Base-by-base conservation (phyloP, 2,888 invertebrate genomes). In the Xanthorhoe designata region DNA sequence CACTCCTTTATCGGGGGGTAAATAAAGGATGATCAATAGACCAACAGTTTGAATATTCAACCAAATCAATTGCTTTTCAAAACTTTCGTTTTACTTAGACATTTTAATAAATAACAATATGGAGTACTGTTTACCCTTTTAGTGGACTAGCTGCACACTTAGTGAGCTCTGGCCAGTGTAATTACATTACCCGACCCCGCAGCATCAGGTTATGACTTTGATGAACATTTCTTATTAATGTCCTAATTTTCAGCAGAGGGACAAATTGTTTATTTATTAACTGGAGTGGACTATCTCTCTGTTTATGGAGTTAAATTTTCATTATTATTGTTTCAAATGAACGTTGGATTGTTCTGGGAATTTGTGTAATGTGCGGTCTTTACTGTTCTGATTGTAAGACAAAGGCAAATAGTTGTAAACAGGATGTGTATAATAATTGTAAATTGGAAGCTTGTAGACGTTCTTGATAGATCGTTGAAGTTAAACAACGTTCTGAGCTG, bases 181-280 rank as follows among this genome's bases (percentile, higher is more conserved):
- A 68, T 68, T 53, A 68, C 29, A 64, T 53, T 53, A 57, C 18
- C 32, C 18, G 18, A 18, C 38, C 45, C 49, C 50, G 45, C 32
- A 10, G 45, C 52, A 49, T 32, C 18, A 53, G 63, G 60, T 65
- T 56, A 60, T 53, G 61, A 64, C 32, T 61, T 54, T 68, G 64
- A 68, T 64, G 61, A 68, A 45, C 57, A 58, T 58, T 64, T 56
- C 61, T 58, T 64, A 68, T 68, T 68, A 64, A 64, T 58, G 61
- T 63, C 35, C 51, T 64, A 61, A 68, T 68, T 67, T 64, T 50
- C 64, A 58, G 35, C 64, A 58, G 50, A 64, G 64, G 63, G 68
- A 68, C 68, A 61, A 47, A 65, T 68, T 61, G 64, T 64, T 68
- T 68, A 68, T 64, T 68, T 64, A 64, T 58, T 49, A 15, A 19